A percentile compares a stretch with the other conserved stretches of the same genome.
phyloP scores from a whole-genome alignment of 2,113 vertebrate genomes.

The Chaetops frenatus region DNA sequence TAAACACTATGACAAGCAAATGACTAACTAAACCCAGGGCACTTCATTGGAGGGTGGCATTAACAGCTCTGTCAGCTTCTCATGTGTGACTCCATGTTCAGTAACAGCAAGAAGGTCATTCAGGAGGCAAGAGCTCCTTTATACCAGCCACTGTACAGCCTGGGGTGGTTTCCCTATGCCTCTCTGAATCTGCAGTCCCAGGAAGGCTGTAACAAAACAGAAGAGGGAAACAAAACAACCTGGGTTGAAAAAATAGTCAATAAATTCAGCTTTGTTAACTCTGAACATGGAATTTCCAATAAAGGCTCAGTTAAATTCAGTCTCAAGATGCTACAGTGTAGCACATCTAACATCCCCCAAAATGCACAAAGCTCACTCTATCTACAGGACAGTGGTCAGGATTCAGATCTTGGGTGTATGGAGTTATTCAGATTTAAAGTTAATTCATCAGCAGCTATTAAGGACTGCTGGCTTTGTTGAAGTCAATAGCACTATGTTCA shows the following conservation, averaged over 20 bases:
- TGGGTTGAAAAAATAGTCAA: neutral
- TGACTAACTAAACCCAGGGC: neutral
- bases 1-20: neutral
- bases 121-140: neutral
- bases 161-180: neutral
- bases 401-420: neutral
- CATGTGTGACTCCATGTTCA: neutral
- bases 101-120: neutral
- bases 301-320: neutral
- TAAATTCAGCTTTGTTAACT: neutral
- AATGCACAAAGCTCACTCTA: neutral
- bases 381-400: neutral
- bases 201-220: neutral
- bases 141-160: neutral
- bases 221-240: neutral
- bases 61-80: neutral
- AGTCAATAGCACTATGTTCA: neutral
- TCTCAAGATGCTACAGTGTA: neutral
- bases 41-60: neutral
- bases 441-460: neutral
- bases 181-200: neutral
- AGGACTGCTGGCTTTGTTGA: neutral
- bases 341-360: neutral
- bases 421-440: neutral
- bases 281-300: neutral